Conservation (phyloP, 2,113 vertebrate species). For the Centropus bengalensis region DNA sequence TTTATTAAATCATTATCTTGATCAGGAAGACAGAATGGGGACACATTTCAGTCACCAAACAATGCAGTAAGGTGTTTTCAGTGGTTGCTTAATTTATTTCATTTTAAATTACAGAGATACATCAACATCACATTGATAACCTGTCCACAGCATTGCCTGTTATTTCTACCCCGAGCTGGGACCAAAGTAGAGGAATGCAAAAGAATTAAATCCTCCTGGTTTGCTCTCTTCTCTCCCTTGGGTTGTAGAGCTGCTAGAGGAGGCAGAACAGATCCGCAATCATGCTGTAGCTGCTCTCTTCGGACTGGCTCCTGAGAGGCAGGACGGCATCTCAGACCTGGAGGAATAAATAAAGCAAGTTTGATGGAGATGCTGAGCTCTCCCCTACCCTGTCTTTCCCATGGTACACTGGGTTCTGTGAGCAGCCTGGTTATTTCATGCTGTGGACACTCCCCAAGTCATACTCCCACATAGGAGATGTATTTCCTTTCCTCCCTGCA, state of each 20-base stretch:
- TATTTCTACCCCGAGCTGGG: not conserved
- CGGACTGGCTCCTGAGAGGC: not conserved
- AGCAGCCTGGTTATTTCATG: constrained; percentile 1
- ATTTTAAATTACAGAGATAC: not conserved
- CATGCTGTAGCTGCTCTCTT: not conserved
- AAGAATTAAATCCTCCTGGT: not conserved
- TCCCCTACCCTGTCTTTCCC: not conserved
- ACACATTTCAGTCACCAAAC: not conserved
- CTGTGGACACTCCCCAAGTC: not conserved
- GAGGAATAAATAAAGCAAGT: not conserved
- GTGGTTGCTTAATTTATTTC: not conserved
- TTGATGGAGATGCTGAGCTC: not conserved
- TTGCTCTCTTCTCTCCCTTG: not conserved
- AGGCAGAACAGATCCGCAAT: not conserved
- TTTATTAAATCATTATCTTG: constrained; percentile 27
- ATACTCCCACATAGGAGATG: not conserved
- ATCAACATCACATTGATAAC: constrained; percentile 15
- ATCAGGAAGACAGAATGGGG: constrained; percentile 33
- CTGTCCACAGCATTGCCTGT: not conserved
- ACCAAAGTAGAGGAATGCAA: not conserved
- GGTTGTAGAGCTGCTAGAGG: not conserved
- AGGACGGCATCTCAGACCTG: not conserved
- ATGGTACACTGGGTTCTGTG: not conserved
- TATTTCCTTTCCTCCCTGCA: constrained; percentile 12
- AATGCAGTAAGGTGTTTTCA: not conserved